Evolutionary conservation across 2,888 invertebrate species (phyloP).

Genomic region (Drosophila falleni): DNA sequence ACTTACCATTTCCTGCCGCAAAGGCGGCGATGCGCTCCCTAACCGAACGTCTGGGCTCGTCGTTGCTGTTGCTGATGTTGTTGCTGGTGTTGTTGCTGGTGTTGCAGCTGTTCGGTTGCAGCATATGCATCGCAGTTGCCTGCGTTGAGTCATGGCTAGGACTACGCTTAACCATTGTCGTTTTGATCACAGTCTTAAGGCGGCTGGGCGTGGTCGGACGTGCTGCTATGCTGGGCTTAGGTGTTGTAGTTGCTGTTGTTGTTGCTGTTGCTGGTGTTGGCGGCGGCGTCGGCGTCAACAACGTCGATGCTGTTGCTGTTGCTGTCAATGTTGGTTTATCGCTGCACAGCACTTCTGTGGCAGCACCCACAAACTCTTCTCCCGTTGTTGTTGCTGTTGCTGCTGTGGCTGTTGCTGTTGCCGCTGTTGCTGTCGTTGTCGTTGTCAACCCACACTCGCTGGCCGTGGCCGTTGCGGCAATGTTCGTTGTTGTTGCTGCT

Average conservation of each 20-base stretch:
- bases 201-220: slow-evolving; percentile 82
- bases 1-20: slow-evolving; percentile 84
- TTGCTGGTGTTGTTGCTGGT: slow-evolving; percentile 64
- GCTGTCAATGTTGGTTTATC: slow-evolving; percentile 75
- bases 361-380: slow-evolving; percentile 71
- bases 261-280: slow-evolving; percentile 30
- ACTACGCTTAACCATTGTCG: slow-evolving; percentile 84
- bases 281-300: slow-evolving; percentile 40
- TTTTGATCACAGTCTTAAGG: slow-evolving; percentile 84
- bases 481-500: slow-evolving; percentile 64
- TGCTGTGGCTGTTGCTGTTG: slow-evolving; percentile 46
- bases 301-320: slow-evolving; percentile 52
- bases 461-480: slow-evolving; percentile 62
- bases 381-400: slow-evolving; percentile 38
- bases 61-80: too few species aligned
- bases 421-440: slow-evolving; percentile 37
- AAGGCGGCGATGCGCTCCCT: slow-evolving; percentile 83
- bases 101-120: slow-evolving; percentile 69
- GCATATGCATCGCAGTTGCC: slow-evolving; percentile 62
- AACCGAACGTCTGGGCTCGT: slow-evolving; percentile 74
- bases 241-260: slow-evolving; percentile 61
- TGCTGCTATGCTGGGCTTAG: slow-evolving; percentile 75
- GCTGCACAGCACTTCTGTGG: slow-evolving; percentile 75
- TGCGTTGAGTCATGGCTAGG: slow-evolving; percentile 83
- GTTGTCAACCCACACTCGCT: slow-evolving; percentile 80